Evolutionary conservation across 2,113 vertebrate genomes (phyloP), one percentile per base, ranked within the genome.

Genomic region (Hydropotes inermis): DNA sequence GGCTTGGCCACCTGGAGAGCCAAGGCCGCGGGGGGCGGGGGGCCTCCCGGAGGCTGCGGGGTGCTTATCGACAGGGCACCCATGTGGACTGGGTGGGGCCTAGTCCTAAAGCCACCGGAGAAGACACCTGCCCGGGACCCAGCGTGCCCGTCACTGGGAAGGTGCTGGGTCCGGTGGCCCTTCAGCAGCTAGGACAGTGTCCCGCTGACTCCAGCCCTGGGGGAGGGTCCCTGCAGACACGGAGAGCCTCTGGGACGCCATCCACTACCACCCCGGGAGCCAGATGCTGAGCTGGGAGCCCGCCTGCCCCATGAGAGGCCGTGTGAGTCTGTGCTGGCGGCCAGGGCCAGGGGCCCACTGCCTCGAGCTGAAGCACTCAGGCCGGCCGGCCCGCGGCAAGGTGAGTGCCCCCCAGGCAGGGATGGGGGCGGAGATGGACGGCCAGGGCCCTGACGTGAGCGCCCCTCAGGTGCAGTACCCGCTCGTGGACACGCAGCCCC

Each of bases 251-350:
- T 95, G 93, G 97, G 86, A 93, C 0, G 85, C 70, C 5, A 2
- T 95, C 70, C 52, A 3, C n/a, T 96, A 89, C 93, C 93, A 96
- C 11, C 97, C 93, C 0, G 27, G 12, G 12, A 74, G 39, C 93
- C 81, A 45, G 89, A 90, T 45, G 0, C 95, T 95, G 60, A 96
- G 86, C 61, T 96, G 97, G 95, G 87, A 83, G 86, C 97, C 95
- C 0, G 10, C 70, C 70, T 97, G 97, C 8, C 97, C 95, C 0
- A n/a, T 93, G 61, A 83, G 82, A 0, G 95, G 95, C 47, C 86
- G 16, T 2, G 74, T 93, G 93, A 93, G 89, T 19, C 97, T 97
- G 90, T 96, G 97, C 93, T 95, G 95, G 97, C 16, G 36, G 67
- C 47, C 74, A 0, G 36, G 16, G 15, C 95, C 95, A 0, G 39